A percentile compares a stretch with the other conserved stretches of the same genome.
phyloP scores from a whole-genome alignment of 2,797 vertebrate genomes.

The Argentina silus region DNA sequence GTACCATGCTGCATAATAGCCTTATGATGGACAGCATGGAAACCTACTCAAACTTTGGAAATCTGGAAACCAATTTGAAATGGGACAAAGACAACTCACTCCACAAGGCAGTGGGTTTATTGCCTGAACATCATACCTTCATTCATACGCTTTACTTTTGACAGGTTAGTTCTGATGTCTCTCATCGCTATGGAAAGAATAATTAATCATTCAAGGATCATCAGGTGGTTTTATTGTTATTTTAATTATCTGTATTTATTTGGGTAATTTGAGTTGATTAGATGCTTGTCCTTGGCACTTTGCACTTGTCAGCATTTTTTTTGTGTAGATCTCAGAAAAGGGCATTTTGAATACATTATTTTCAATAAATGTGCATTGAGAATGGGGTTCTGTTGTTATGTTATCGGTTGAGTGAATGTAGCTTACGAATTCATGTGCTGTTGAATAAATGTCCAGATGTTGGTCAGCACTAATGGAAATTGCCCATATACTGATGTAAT shows the following conservation, averaged over 20 bases:
- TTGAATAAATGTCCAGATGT: conserved; percentile 33
- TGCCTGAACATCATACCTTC: conserved; percentile 46
- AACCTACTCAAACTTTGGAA: conserved; percentile 18
- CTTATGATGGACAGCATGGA: conserved; percentile 2
- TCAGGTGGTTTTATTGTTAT: conserved; percentile 44
- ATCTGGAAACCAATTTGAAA: conserved; percentile 8
- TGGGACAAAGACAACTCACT: conserved; percentile 11
- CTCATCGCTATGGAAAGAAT: background rate
- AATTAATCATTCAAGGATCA: background rate
- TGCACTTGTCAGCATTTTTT: conserved; percentile 31
- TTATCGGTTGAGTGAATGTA: conserved; percentile 56
- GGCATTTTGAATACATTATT: conserved; percentile 22
- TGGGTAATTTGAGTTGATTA: conserved; percentile 38
- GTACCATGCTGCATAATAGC: conserved; percentile 13
- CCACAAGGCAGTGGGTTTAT: conserved; percentile 28
- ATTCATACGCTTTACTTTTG: conserved; percentile 44
- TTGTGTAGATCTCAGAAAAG: conserved; percentile 27
- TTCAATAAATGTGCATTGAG: conserved; percentile 27
- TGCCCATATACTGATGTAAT: conserved; percentile 8
- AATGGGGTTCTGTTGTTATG: conserved; percentile 35
- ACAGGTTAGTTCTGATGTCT: conserved; percentile 38
- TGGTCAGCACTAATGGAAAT: conserved; percentile 28
- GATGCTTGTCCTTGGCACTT: conserved; percentile 50
- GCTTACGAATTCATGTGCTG: conserved; percentile 52
- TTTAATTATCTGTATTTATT: conserved; percentile 34